phyloP scores from a whole-genome alignment of 2,888 invertebrate species.

The Drosophila kambysellisi region DNA sequence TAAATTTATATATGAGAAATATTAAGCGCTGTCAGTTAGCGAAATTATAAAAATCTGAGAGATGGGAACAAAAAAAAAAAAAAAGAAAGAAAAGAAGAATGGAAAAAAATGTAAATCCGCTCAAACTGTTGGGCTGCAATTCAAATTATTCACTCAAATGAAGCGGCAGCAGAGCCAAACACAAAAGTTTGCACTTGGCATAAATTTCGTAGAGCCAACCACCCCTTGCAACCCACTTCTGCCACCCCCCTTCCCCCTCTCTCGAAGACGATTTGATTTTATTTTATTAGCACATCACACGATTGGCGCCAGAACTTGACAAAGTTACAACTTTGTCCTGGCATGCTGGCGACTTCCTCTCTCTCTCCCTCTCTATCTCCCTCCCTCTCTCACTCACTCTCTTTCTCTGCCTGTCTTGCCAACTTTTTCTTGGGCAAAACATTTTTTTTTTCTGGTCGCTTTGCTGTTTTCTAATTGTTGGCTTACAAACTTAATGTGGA shows the following conservation, averaged over 20 bases:
- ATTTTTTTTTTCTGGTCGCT: slow-evolving; percentile 62
- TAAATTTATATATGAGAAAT: slow-evolving; percentile 15
- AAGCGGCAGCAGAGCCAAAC: slow-evolving; percentile 63
- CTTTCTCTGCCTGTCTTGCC: not conserved
- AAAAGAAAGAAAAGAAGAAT: not conserved
- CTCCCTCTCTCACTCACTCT: not conserved
- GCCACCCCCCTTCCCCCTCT: not conserved
- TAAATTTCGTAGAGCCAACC: slow-evolving; percentile 55
- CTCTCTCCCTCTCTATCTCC: not conserved
- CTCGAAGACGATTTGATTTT: slow-evolving; percentile 61
- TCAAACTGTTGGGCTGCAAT: slow-evolving; percentile 57
- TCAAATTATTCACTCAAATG: slow-evolving; percentile 80
- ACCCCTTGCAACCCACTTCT: not conserved
- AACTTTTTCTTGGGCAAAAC: slow-evolving; percentile 44
- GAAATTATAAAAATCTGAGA: slow-evolving; percentile 55
- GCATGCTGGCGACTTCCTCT: slow-evolving; percentile 12
- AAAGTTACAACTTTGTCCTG: slow-evolving; percentile 75
- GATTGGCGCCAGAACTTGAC: slow-evolving; percentile 80
- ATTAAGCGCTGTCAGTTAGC: slow-evolving; percentile 60
- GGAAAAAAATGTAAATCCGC: slow-evolving; percentile 64
- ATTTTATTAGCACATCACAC: slow-evolving; percentile 80
- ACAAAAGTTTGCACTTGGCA: slow-evolving; percentile 76
- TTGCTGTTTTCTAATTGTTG: slow-evolving; percentile 83
- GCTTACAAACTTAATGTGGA: slow-evolving; percentile 82
- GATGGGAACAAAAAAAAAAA: slow-evolving; percentile 15